Percentiles rank a stretch among this genome's conserved stretches.
Evolutionary conservation across 1,140 invertebrate species (phyloP).

Genomic region (Philopotamus ludificatus): DNA sequence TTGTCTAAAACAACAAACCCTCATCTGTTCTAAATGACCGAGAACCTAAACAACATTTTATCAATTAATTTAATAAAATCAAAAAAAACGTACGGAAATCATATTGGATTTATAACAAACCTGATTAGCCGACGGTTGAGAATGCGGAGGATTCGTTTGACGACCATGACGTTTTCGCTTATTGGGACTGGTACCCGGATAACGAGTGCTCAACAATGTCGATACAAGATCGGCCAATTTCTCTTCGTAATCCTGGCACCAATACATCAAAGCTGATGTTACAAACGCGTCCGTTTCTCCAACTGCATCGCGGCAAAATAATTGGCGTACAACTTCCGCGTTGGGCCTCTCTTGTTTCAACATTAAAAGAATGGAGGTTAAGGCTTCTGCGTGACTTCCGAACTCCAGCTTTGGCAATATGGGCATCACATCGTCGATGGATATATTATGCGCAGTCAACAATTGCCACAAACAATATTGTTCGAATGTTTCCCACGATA

Average conservation of each 20-base stretch:
- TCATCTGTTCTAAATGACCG: conserved; percentile 87
- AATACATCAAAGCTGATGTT: conserved; percentile 86
- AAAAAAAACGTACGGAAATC: background rate
- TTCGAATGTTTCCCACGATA: conserved; percentile 95
- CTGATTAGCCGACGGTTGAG: conserved; percentile 59
- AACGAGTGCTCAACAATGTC: conserved; percentile 72
- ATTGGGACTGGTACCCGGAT: conserved; percentile 81
- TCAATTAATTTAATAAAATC: background rate
- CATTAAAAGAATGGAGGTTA: conserved; percentile 87
- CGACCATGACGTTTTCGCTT: conserved; percentile 82
- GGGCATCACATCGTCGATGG: conserved; percentile 84
- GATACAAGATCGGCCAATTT: conserved; percentile 83
- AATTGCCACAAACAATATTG: conserved; percentile 97
- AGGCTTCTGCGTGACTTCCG: conserved; percentile 84
- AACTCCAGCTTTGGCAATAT: conserved; percentile 87
- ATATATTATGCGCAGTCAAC: conserved; percentile 87
- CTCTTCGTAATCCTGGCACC: conserved; percentile 89
- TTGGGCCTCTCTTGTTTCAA: conserved; percentile 90
- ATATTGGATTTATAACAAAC: conserved; percentile 45
- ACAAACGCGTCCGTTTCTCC: conserved; percentile 77
- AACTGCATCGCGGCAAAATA: conserved; percentile 77
- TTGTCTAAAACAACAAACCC: conserved; percentile 67
- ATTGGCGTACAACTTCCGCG: conserved; percentile 78
- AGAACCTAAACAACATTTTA: conserved; percentile 65
- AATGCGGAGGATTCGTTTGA: conserved; percentile 61